Conservation (phyloP, 2,888 invertebrate species). For the Dynastes maya region DNA sequence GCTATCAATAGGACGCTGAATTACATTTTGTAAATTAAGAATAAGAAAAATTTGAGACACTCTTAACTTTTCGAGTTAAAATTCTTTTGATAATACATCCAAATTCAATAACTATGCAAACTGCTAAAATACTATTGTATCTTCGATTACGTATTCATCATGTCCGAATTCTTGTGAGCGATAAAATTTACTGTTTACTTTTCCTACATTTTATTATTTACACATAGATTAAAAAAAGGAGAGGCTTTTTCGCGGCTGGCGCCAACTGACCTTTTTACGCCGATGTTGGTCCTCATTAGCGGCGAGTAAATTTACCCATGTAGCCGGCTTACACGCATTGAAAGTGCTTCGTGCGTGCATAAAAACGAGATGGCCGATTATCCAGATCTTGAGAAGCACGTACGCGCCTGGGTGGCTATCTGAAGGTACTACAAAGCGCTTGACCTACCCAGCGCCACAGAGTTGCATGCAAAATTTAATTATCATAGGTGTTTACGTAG, state of each 20-base stretch:
- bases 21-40: too few species aligned
- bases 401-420: constrained; percentile 16
- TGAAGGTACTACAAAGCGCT: background rate
- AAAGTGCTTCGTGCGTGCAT: constrained; percentile 48
- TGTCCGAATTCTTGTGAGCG: too few species aligned
- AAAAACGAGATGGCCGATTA: constrained; percentile 45
- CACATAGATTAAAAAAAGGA: background rate
- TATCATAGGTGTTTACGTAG: background rate
- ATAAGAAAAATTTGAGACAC: too few species aligned
- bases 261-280: constrained; percentile 60
- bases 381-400: constrained; percentile 33
- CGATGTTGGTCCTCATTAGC: constrained; percentile 60
- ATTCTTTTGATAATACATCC: too few species aligned
- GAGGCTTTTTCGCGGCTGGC: constrained; percentile 60
- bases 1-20: too few species aligned
- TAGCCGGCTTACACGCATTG: constrained; percentile 57
- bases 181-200: background rate
- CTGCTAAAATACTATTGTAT: too few species aligned
- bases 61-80: too few species aligned
- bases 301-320: constrained; percentile 61
- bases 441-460: background rate
- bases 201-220: background rate
- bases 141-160: too few species aligned
- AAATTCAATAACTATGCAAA: too few species aligned
- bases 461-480: background rate